Base-by-base conservation (phyloP, 30 jellyfish, hydroid and myxozoan genomes). In the Sanderia malayensis region DNA sequence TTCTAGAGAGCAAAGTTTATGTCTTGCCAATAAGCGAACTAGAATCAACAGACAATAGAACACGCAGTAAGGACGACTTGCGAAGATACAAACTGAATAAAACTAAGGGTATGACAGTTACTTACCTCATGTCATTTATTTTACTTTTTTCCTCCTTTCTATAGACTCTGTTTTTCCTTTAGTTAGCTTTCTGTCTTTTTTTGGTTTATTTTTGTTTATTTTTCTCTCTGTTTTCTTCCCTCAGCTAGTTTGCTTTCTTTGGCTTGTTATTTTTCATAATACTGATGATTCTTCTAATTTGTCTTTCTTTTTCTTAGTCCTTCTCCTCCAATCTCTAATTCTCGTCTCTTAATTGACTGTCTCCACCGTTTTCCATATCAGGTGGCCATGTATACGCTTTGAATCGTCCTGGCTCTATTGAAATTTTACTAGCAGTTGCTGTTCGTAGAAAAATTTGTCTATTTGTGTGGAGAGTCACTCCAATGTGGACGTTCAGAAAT, bases 11-110 rank as follows among this genome's bases (percentile, higher is more conserved):
- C 69, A 67, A 90, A 44, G 33, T 93, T 7, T 93, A 85, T 66
- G 99, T 93, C 33, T 61, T 93, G 46, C 99, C 99, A 8, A 70
- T 93, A 18, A 81, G 96, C 3, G 96, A 85, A 45, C 46, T 93
- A 15, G 95, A 74, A 71, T 52, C 74, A 18, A 71, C 57, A 20
- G 69, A 55, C 60, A 69, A 49, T 15, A 9, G 8, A 34, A 47
- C 68, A 18, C 81, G 87, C 1, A 67, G 21, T 69, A 76, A 45
- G 44, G 81, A 68, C 1, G 95, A 85, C 25, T 58, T 74, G 18
- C 58, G 78, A 61, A 30, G 67, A 37, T 85, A 74, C 71, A 85
- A 74, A 32, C 75, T 85, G 26, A 18, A 76, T 21, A 74, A 80
- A 31, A 67, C 63, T 31, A 85, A 85, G 75, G 95, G 95, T 85